These are phyloP conservation scores for Anisognathus igniventris DNA, from an alignment of 2,797 vertebrate genomes.

Conservation along the genomic window DNA sequence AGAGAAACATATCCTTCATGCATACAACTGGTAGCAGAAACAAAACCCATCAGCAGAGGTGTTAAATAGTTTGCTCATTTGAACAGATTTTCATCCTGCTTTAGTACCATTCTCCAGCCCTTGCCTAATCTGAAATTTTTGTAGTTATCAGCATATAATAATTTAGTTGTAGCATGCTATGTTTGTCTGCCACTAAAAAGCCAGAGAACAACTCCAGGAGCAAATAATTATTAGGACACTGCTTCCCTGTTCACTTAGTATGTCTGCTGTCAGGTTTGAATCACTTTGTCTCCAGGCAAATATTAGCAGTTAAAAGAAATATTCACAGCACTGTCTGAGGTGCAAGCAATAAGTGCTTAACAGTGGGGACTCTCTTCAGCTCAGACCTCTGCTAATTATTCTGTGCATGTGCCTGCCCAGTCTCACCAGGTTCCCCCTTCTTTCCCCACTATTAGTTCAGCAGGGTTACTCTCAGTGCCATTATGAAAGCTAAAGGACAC, in stretches of 20 bases:
- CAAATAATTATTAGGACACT: not conserved
- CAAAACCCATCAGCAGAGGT: not conserved
- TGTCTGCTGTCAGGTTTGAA: not conserved
- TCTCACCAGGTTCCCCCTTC: not conserved
- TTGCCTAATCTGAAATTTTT: slow-evolving; percentile 11
- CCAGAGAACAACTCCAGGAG: not conserved
- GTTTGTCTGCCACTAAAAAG: not conserved
- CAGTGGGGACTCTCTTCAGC: not conserved
- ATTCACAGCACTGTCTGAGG: not conserved
- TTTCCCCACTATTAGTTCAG: not conserved
- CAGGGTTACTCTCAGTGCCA: not conserved
- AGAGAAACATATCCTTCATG: slow-evolving; percentile 16
- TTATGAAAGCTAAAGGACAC: not conserved
- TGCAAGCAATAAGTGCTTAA: not conserved
- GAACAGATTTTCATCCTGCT: not conserved
- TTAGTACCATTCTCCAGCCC: not conserved
- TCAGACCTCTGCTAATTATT: slow-evolving; percentile 23
- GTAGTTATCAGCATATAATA: not conserved
- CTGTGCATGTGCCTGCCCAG: not conserved
- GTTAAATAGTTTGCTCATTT: not conserved
- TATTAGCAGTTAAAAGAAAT: not conserved
- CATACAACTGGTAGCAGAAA: not conserved
- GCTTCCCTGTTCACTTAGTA: not conserved
- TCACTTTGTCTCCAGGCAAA: slow-evolving; percentile 4
- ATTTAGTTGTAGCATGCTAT: not conserved